Evolutionary conservation across 1,140 invertebrate genomes (phyloP), one percentile per base, ranked within the genome.

Genomic region (Camponotus floridanus): DNA sequence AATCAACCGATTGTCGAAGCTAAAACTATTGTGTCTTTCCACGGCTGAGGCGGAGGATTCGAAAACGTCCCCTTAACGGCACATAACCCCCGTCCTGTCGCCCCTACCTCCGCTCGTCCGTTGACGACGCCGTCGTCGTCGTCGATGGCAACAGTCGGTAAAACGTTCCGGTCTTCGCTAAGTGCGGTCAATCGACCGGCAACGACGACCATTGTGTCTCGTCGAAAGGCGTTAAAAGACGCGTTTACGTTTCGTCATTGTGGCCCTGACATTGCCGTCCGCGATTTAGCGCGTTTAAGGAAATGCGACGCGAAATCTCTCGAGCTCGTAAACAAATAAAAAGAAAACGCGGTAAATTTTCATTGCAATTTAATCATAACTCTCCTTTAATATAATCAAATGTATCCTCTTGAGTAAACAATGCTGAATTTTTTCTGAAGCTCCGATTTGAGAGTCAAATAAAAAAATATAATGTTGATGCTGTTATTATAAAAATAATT

Each of bases 1-100:
- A 93, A 94, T 95, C 94, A 94, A 93, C 88, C 90, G 89, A 94
- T 92, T 92, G 91, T 94, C 89, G 86, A 91, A 92, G 91, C 90
- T 93, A 92, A 92, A 92, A 92, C 93, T 93, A 94, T 94, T 94
- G 93, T 94, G 90, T 91, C 90, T 88, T 88, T 86, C 64, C 55
- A 74, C n/a, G 18, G 31, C 45, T 62, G 45, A 70, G 26, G n/a
- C 36, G 70, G 36, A 68, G 67, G 59, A 84, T 70, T 62, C 86
- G 80, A 85, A 79, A 71, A 85, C 87, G 78, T 83, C 71, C 87
- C 87, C 85, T 87, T 87, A 88, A 83, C 71, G 76, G 71, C 85
- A 45, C 36, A 45, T 62, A 83, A 83, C 79, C 18, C 51, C 68
- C 45, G 59, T 18, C 13, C 21, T 26, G 9, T 26, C 8, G 11